Conservation (phyloP, 2,113 vertebrate genomes). For the Bos javanicus region DNA sequence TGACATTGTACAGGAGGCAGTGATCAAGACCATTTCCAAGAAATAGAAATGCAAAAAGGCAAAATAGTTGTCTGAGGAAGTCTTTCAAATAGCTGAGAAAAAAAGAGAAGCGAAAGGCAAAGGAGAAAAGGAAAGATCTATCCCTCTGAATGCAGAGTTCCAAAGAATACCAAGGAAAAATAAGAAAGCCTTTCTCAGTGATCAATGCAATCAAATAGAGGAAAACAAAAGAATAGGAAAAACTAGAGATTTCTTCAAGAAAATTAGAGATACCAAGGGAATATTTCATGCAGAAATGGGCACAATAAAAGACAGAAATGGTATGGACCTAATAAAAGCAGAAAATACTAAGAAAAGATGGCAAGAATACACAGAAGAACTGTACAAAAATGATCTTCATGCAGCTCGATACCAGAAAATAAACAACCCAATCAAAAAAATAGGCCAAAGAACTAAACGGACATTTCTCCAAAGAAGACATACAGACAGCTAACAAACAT, state of each 20-base stretch:
- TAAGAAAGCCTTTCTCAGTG: background rate
- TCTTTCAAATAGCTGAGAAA: background rate
- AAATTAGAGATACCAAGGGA: background rate
- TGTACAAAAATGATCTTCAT: background rate
- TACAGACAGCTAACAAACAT: background rate
- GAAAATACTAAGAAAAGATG: background rate
- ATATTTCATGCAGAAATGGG: background rate
- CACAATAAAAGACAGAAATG: rapidly evolving
- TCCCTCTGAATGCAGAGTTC: background rate
- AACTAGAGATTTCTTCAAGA: background rate
- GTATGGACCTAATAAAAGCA: background rate
- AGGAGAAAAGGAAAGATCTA: background rate
- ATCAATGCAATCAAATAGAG: background rate
- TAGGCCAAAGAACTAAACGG: background rate
- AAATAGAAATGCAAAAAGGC: background rate
- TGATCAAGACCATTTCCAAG: background rate
- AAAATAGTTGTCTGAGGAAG: background rate
- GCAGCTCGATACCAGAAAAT: background rate
- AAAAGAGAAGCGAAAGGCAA: background rate
- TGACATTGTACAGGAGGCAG: background rate
- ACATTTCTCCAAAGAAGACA: background rate
- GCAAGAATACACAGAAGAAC: background rate
- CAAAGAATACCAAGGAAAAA: background rate
- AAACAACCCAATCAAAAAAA: background rate
- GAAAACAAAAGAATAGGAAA: background rate